Conservation (phyloP, 1,140 invertebrate species). For the Dendroctonus ponderosae region DNA sequence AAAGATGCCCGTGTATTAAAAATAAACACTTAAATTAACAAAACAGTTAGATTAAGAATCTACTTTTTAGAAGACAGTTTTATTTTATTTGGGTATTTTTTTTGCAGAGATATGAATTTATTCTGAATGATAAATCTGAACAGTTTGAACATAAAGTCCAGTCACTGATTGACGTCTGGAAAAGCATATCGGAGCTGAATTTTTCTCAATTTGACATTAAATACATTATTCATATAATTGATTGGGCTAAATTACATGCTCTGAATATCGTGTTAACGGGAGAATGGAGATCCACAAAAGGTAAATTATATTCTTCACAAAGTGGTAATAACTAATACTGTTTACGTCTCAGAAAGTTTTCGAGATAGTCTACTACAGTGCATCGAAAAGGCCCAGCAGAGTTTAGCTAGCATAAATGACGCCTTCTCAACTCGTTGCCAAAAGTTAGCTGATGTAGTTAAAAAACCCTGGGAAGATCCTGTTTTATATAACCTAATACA, state of each 20-base stretch:
- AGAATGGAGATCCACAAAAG: constrained; percentile 48
- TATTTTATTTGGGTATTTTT: constrained; percentile 40
- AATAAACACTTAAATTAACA: too few species aligned
- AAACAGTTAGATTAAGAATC: too few species aligned
- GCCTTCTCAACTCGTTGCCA: constrained; percentile 42
- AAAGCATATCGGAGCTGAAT: constrained; percentile 40
- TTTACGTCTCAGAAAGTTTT: constrained; percentile 31
- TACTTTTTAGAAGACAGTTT: neutral
- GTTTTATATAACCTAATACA: constrained; percentile 41
- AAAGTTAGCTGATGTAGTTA: constrained; percentile 46
- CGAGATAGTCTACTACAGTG: constrained; percentile 38
- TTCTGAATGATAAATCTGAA: constrained; percentile 45
- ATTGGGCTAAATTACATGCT: constrained; percentile 48
- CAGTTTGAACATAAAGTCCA: constrained; percentile 44
- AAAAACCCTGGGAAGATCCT: constrained; percentile 47
- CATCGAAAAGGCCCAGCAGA: constrained; percentile 42
- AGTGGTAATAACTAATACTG: neutral
- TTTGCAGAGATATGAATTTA: constrained; percentile 47
- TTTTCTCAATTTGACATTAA: constrained; percentile 39
- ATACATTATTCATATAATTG: constrained; percentile 45
- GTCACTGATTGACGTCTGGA: constrained; percentile 48
- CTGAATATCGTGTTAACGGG: constrained; percentile 48
- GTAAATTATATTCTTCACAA: constrained; percentile 32
- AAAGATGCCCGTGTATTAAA: too few species aligned
- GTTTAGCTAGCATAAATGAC: constrained; percentile 41